A percentile compares a stretch with the other conserved stretches of the same genome.
phyloP scores from a whole-genome alignment of 2,888 invertebrate species.

The Drosophila kanekoi region DNA sequence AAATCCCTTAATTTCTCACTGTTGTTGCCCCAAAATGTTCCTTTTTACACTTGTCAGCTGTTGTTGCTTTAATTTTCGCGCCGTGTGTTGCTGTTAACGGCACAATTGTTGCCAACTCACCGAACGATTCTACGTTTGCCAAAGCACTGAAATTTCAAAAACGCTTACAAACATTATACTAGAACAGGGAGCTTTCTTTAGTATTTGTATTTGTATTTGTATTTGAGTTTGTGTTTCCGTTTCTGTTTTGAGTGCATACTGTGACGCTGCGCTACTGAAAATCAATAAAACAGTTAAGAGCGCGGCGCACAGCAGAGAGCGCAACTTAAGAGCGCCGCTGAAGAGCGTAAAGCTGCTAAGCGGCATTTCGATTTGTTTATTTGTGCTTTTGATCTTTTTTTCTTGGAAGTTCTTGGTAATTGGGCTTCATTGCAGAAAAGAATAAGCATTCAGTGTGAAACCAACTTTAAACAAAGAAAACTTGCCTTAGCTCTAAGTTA shows the following conservation, averaged over 20 bases:
- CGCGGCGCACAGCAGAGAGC: conserved; percentile 3
- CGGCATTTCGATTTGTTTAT: conserved; percentile 19
- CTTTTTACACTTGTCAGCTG: conserved; percentile 34
- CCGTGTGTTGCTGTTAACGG: conserved; percentile 10
- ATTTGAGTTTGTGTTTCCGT: conserved; percentile 3
- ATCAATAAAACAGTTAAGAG: conserved; percentile 57
- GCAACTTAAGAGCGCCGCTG: not conserved
- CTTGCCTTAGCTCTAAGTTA: conserved; percentile 1
- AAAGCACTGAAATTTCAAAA: conserved; percentile 52
- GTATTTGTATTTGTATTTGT: conserved; percentile 20
- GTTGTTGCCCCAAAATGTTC: not conserved
- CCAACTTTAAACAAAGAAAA: conserved; percentile 31
- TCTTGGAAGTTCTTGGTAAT: conserved; percentile 34
- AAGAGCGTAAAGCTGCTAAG: conserved; percentile 27
- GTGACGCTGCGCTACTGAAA: conserved; percentile 46
- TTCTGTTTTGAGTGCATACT: conserved; percentile 15
- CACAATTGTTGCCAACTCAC: conserved; percentile 23
- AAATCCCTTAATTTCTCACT: not conserved
- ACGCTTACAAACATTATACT: conserved; percentile 29
- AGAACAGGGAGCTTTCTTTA: conserved; percentile 49
- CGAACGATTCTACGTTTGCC: conserved; percentile 44
- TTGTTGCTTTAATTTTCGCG: conserved; percentile 22
- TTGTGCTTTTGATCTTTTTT: conserved; percentile 43
- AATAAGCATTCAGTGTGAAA: conserved; percentile 3
- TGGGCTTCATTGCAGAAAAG: conserved; percentile 9